These are phyloP conservation scores for Toxotes chatareus DNA, from an alignment of 2,113 vertebrate species.

Conservation along the genomic window DNA sequence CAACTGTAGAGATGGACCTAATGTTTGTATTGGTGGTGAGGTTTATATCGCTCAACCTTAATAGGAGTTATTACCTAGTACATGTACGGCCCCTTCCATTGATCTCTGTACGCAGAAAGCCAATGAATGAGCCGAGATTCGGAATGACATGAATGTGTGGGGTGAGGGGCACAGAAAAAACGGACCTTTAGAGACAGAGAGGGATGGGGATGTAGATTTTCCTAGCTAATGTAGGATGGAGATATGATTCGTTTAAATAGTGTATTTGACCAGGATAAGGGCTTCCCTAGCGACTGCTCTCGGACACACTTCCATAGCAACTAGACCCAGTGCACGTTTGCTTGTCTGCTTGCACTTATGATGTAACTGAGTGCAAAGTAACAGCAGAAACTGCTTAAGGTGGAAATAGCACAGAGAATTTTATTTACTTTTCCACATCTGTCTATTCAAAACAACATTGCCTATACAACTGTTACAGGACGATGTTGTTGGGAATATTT, in stretches of 20 bases:
- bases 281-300: conserved; percentile 70
- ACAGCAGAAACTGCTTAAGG: conserved; percentile 29
- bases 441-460: conserved; percentile 47
- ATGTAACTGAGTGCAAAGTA: conserved; percentile 47
- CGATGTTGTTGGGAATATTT: conserved; percentile 40
- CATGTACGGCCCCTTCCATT: conserved; percentile 43
- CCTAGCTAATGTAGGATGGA: conserved; percentile 46
- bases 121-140: conserved; percentile 49
- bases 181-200: conserved; percentile 73
- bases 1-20: conserved; percentile 78
- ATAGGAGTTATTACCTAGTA: conserved; percentile 57
- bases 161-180: conserved; percentile 44
- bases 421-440: conserved; percentile 58
- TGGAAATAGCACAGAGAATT: conserved; percentile 40
- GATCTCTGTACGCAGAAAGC: conserved; percentile 54
- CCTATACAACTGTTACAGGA: conserved; percentile 30
- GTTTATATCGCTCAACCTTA: conserved; percentile 62
- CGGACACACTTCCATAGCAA: conserved; percentile 73
- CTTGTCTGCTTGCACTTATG: conserved; percentile 44
- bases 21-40: conserved; percentile 78
- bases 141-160: conserved; percentile 74
- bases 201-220: conserved; percentile 53
- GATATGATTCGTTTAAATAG: conserved; percentile 49
- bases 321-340: conserved; percentile 41
- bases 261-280: conserved; percentile 66